Conservation (phyloP, 2,113 vertebrate genomes). For the Gadus macrocephalus region DNA sequence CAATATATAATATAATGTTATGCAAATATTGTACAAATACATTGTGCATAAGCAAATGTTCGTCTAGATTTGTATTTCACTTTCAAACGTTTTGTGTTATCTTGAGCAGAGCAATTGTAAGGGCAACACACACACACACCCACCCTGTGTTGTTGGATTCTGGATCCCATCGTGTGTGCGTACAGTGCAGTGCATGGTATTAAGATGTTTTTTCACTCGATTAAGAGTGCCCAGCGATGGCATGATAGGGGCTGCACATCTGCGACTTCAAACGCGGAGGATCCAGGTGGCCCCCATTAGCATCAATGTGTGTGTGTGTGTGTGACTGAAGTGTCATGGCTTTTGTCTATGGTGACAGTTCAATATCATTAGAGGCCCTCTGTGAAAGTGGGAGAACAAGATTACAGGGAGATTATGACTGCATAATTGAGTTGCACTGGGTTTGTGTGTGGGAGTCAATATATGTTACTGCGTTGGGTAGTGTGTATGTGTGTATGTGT, state of each 20-base stretch:
- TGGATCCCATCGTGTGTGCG: conserved; percentile 1
- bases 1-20: too few relatives aligned
- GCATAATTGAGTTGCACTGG: not conserved
- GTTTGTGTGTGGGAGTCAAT: not conserved
- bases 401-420: not conserved
- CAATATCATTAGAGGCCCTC: conserved; percentile 28
- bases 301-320: not conserved
- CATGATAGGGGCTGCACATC: conserved; percentile 61
- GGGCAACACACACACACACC: not conserved
- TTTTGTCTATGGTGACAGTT: conserved; percentile 38
- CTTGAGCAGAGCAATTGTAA: too few relatives aligned
- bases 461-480: not conserved
- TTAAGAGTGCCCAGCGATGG: conserved; percentile 57
- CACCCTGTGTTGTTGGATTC: not conserved
- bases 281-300: conserved; percentile 66
- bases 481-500: conserved; percentile 1
- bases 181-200: conserved; percentile 25
- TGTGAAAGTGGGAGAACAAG: conserved; percentile 12
- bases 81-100: too few relatives aligned
- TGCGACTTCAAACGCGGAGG: conserved; percentile 37
- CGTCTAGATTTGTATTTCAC: too few relatives aligned
- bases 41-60: too few relatives aligned
- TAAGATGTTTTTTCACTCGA: conserved; percentile 65
- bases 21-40: too few relatives aligned
- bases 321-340: conserved; percentile 42